A percentile compares a stretch with the other conserved stretches of the same genome.
Evolutionary conservation across 2,888 invertebrate species (phyloP).

Genomic region (Synanthedon formicaeformis): DNA sequence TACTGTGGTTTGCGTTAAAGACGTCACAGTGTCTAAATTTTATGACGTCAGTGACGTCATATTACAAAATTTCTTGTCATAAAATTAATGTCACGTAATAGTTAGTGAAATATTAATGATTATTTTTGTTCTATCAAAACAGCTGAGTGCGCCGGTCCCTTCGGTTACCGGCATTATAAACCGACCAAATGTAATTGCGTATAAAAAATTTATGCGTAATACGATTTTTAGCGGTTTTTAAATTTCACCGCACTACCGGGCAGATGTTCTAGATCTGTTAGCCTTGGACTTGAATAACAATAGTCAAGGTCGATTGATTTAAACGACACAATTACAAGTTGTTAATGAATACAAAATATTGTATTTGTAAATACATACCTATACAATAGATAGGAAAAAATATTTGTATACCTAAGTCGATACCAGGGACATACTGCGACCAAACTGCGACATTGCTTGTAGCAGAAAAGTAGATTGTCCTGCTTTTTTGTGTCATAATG

Average conservation of each 20-base stretch:
- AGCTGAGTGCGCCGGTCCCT: not conserved
- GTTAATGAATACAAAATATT: not conserved
- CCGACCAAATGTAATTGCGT: not conserved
- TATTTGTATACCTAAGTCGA: too few species aligned
- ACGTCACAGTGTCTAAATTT: too few species aligned
- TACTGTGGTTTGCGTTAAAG: too few species aligned
- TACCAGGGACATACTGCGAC: too few species aligned
- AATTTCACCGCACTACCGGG: too few species aligned
- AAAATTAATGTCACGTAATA: not conserved
- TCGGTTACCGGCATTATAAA: not conserved
- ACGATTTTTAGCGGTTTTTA: too few species aligned
- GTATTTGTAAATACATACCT: too few species aligned
- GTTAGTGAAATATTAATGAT: not conserved
- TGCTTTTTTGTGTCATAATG: too few species aligned
- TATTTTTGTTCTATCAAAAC: not conserved
- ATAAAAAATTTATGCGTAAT: not conserved
- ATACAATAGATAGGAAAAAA: too few species aligned
- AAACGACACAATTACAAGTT: not conserved
- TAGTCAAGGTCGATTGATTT: constrained; percentile 3
- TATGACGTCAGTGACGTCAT: too few species aligned
- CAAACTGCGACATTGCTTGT: too few species aligned
- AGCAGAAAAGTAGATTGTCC: too few species aligned
- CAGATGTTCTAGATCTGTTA: not conserved
- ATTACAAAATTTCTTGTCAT: not conserved
- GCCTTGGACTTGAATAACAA: constrained; percentile 5